These are phyloP conservation scores for Clarias macrocephalus DNA, from an alignment of 2,113 vertebrate species.

Conservation along the genomic window DNA sequence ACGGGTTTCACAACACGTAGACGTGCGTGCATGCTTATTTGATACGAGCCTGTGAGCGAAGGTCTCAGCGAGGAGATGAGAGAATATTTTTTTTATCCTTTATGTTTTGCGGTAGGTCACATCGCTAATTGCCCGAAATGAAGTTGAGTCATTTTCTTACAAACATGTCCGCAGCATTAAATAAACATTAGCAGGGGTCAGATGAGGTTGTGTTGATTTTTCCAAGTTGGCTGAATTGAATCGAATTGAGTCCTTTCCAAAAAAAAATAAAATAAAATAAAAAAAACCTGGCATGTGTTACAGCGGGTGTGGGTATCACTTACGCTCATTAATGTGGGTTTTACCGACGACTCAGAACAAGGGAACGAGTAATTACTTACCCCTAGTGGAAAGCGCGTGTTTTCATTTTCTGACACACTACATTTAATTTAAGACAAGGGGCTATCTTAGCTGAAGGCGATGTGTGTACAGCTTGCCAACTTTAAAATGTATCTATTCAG, in stretches of 20 bases:
- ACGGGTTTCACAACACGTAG: background rate
- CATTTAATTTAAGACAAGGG: background rate
- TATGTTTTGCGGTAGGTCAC: background rate
- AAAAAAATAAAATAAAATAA: too few relatives aligned
- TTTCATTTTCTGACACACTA: background rate
- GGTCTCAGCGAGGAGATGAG: background rate
- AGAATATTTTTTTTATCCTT: background rate
- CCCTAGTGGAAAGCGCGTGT: background rate
- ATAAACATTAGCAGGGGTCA: background rate
- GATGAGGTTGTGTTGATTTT: background rate
- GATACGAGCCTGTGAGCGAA: background rate
- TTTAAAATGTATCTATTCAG: background rate
- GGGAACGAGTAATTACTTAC: background rate
- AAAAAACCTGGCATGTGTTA: background rate
- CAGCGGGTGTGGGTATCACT: constrained; percentile 4
- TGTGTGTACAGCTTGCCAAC: background rate
- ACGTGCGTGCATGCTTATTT: background rate
- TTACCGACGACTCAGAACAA: background rate
- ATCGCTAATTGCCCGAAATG: background rate
- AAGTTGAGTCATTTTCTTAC: background rate
- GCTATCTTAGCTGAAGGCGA: background rate
- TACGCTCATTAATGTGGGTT: background rate
- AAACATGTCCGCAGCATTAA: constrained; percentile 1
- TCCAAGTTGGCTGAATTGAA: constrained; percentile 3
- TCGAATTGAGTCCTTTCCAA: background rate